phyloP scores from a whole-genome alignment of 2,888 invertebrate genomes.

The Apeira syringaria region DNA sequence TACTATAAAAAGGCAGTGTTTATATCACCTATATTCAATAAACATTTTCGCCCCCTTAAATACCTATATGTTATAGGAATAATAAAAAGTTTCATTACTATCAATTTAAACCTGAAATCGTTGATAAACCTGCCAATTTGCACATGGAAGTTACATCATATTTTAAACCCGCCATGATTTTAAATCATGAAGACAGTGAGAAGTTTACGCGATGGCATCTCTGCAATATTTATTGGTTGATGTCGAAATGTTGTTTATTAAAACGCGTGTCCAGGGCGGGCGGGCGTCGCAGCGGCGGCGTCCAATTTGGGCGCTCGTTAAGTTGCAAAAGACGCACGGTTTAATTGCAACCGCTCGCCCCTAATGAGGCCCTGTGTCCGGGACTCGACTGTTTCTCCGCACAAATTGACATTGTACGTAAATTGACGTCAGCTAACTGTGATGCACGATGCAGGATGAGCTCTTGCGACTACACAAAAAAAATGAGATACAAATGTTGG shows the following conservation, averaged over 20 bases:
- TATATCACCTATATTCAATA: too few species aligned
- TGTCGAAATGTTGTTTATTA: slow-evolving; percentile 44
- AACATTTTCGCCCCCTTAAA: too few species aligned
- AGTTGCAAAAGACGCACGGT: slow-evolving; percentile 77
- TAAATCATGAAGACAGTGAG: slow-evolving; percentile 15
- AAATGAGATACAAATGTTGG: slow-evolving; percentile 2
- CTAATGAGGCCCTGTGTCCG: slow-evolving; percentile 77
- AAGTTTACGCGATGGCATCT: slow-evolving; percentile 21
- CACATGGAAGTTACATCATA: slow-evolving; percentile 14
- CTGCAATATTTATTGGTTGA: slow-evolving; percentile 13
- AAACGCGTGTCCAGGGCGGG: slow-evolving; percentile 67
- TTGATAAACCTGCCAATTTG: slow-evolving; percentile 7
- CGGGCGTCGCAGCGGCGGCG: slow-evolving; percentile 40
- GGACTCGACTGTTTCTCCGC: slow-evolving; percentile 59
- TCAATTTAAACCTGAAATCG: slow-evolving; percentile 13
- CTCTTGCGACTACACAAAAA: slow-evolving; percentile 25
- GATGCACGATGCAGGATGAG: slow-evolving; percentile 45
- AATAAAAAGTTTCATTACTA: slow-evolving; percentile 6
- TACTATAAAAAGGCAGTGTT: too few species aligned
- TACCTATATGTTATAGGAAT: neutral
- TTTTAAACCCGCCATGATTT: slow-evolving; percentile 15
- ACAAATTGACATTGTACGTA: slow-evolving; percentile 79
- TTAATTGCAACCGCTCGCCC: slow-evolving; percentile 79
- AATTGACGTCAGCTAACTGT: slow-evolving; percentile 68
- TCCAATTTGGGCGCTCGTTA: slow-evolving; percentile 80